These are phyloP conservation scores for Acromyrmex echinatior DNA, from an alignment of 1,140 invertebrate genomes.

Conservation along the genomic window DNA sequence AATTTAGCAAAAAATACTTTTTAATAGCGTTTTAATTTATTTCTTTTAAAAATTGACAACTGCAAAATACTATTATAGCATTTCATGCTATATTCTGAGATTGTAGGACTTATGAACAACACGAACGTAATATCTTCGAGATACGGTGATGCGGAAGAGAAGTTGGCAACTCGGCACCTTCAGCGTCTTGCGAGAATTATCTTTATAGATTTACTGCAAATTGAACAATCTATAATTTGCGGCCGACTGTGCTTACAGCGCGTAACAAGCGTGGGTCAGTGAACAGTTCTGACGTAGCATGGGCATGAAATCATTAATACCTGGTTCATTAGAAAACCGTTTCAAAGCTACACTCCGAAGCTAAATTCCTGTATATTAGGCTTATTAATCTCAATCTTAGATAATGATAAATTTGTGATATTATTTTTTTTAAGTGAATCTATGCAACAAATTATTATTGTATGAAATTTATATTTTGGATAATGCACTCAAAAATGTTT, in stretches of 20 bases:
- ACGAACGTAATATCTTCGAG: conserved; percentile 3
- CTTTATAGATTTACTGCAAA: conserved; percentile 85
- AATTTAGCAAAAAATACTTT: neutral
- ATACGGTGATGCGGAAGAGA: conserved; percentile 46
- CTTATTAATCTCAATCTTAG: neutral
- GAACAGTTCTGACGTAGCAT: conserved; percentile 68
- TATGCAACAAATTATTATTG: neutral
- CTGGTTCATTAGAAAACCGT: conserved; percentile 72
- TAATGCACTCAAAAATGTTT: neutral
- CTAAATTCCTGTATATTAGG: neutral
- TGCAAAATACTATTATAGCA: neutral
- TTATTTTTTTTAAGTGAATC: neutral
- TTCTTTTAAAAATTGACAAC: conserved; percentile 7
- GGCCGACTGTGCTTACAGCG: conserved; percentile 72
- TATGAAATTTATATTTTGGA: conserved; percentile 23
- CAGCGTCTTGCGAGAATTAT: conserved; percentile 68
- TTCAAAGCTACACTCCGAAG: conserved; percentile 34
- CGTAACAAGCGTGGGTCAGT: conserved; percentile 78
- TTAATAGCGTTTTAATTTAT: neutral
- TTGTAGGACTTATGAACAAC: conserved; percentile 4
- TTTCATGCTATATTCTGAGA: neutral
- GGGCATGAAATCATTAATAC: conserved; percentile 83
- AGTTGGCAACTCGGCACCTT: conserved; percentile 61
- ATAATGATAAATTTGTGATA: neutral
- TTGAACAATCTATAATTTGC: conserved; percentile 84